Evolutionary conservation across 2,888 invertebrate species (phyloP), one percentile per base, ranked within the genome.

Genomic region (Aelia acuminata): DNA sequence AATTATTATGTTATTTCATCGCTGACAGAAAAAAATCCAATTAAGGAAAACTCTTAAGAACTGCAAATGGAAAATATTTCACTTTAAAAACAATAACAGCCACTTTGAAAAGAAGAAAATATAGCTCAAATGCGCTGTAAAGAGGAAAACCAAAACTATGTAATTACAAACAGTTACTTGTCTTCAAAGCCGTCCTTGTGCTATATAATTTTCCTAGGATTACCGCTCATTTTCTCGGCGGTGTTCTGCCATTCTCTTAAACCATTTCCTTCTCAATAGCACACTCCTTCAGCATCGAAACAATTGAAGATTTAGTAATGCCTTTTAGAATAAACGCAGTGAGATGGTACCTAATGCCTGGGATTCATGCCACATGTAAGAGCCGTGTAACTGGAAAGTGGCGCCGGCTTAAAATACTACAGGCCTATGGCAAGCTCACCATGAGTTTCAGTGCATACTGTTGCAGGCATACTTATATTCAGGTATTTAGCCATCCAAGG

Each of bases 151-250:
- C 63, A 35, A 70, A 70, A 70, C 63, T 31, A 13, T 70, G 18
- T 35, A 70, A 70, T 70, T 70, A 70, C 63, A 18, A 35, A 35
- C 57, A 57, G 57, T 57, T 57, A 57, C 63, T 70, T 20, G 31
- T 35, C 35, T 70, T 70, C 18, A 35, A 70, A 31, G 18, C 18
- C 35, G 63, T 18, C 63, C 63, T 70, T 35, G 31, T 35, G 18
- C 63, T 35, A 70, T 70, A 70, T 70, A 70, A 70, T 70, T 70
- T 70, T 7, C 63, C 26, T 20, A 35, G 31, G 15, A 70, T 70
- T 35, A 70, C 31, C 26, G 31, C 63, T 35, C 31, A 70, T 70
- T 70, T 70, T 70, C 63, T 35, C 63, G 18, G 20, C 31, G 7
- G 63, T 35, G 31, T 70, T 70, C 63, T 70, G 4, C 15, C 31